Conservation (phyloP, 2,797 vertebrate genomes). For the Melanotaenia trifasciata region DNA sequence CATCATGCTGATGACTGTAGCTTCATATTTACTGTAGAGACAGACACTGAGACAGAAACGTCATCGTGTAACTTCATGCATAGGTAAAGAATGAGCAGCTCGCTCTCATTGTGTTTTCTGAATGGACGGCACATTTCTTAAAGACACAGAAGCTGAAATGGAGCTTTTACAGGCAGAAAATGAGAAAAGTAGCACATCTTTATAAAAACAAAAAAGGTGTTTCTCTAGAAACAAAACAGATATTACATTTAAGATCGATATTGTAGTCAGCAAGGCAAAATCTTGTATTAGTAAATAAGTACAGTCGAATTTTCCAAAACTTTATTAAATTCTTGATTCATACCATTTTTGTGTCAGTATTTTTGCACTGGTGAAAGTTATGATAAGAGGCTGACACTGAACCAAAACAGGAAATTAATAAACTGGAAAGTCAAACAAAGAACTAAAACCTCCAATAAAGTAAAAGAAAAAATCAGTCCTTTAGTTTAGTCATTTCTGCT, state of each 20-base stretch:
- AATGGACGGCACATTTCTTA: neutral
- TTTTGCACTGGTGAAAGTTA: neutral
- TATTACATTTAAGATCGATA: too few species aligned
- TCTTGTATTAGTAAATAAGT: neutral
- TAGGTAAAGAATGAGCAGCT: neutral
- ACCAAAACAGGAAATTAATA: neutral
- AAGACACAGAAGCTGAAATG: neutral
- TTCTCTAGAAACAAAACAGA: neutral
- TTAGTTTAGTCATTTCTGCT: too few species aligned
- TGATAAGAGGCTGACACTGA: neutral
- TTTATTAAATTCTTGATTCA: neutral
- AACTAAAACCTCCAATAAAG: neutral
- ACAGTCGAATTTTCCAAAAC: neutral
- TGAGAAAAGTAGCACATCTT: neutral
- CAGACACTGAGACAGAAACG: neutral
- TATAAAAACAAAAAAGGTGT: neutral
- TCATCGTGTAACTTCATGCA: neutral
- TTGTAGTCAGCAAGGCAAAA: neutral
- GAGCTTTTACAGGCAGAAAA: neutral
- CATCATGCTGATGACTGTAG: too few species aligned
- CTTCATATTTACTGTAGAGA: too few species aligned
- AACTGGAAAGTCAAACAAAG: neutral
- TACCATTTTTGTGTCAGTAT: neutral
- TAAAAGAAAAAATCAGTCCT: neutral
- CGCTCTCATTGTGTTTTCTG: neutral